Base-by-base conservation (phyloP, 1,140 invertebrate species). In the Heliconius himera region DNA sequence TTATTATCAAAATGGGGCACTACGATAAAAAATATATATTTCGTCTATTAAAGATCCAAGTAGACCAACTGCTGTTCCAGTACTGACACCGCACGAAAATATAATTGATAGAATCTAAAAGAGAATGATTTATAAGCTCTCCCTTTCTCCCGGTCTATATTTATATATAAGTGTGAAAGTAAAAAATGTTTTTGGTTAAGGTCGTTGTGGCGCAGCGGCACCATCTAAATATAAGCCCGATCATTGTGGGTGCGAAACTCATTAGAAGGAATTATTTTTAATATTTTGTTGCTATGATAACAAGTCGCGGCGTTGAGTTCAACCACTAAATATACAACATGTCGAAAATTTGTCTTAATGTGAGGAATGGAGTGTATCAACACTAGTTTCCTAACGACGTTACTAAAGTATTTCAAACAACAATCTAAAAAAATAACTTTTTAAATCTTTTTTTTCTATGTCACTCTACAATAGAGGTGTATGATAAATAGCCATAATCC, bases 401-500 rank as follows among this genome's bases (percentile, higher is more conserved):
- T 66, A 29, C 3, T n/a, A 66, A 29, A 16, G 1, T 22, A 66
- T 26, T 26, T 26, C n/a, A 26, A 56, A 56, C 3, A 26, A 66
- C n/a, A 29, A 29, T 26, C 11, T 66, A 66, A 16, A 11, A 29
- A 11, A 3, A 66, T 5, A 29, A 29, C 4, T 66, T 66, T 8
- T 66, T 16, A 16, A 66, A 66, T 66, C 29, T 66, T 60, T 60
- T 36, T 36, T 36, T 3, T 66, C 20, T 22, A 56, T 56, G 9
- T 56, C 20, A 22, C 54, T 66, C 70, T 22, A 38, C 70, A 72
- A 72, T 38, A 72, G 70, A 66, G 3, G 11, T 72, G 18, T 72
- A 72, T 72, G 70, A 77, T 77, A 71, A 77, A 77, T 77, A 26
- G 49, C 41, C 75, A 49, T 70, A 76, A 70, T 77, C 56, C 41